Base-by-base conservation (phyloP, 2,888 invertebrate genomes). In the Piscicola geometra region DNA sequence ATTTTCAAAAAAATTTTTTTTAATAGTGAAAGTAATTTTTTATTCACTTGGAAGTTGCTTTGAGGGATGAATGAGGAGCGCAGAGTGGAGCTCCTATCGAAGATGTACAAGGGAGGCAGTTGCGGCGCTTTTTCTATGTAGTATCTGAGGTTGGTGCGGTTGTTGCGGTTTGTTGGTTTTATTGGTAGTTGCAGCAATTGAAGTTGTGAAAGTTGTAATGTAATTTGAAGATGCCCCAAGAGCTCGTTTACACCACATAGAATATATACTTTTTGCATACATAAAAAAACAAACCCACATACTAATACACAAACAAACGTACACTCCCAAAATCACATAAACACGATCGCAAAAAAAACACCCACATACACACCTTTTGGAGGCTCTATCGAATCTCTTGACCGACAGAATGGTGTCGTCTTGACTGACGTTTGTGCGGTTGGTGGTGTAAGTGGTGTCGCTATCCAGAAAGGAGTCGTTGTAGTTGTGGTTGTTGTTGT, bases 391-490 rank as follows among this genome's bases (percentile, higher is more conserved):
- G 35, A 76, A 76, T 33, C 56, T 76, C 32, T 71, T 76, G 52
- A 76, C 36, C 5, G 76, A 76, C 41, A 71, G 41, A 60, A 76
- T 76, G 21, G 76, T 76, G 50, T 76, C 90, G 85, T 94, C 94
- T 36, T 73, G 73, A n/a, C 73, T 70, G 47, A 5, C 5, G 28
- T 35, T 73, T 60, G 30, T 60, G 73, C 33, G n/a, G 73, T 64
- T 64, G 60, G 21, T 64, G 64, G 33, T 60, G 83, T 94, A 92
- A 83, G 95, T 95, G 0, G 87, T 95, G 81, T 94, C 94, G 52
- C 93, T 93, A 25, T 94, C 94, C 71, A 94, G 94, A 0, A 93
- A 93, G 0, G 94, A 94, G 77, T 93, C 93, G 56, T 83, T 83
- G 78, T 71, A 90, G 85, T 94, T 94, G 9, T 64, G 60, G 15